Conservation (phyloP, 2,888 invertebrate species). For the Eristalis pertinax region DNA sequence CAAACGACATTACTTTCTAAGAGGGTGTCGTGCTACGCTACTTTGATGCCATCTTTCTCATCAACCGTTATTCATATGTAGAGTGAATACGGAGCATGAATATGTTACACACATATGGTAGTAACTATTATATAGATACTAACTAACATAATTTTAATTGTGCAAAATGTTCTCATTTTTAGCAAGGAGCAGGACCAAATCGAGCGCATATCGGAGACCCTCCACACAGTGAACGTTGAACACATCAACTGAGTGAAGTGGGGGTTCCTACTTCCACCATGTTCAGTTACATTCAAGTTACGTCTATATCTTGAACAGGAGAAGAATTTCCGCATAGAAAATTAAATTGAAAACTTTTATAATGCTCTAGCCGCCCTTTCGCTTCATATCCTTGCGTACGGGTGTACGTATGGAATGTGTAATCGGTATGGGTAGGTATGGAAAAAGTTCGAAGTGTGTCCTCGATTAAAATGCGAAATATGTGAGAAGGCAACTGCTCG, state of each 20-base stretch:
- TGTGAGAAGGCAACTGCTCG: conserved; percentile 50
- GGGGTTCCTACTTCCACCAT: not conserved
- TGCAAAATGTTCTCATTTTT: conserved; percentile 56
- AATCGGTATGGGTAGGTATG: conserved; percentile 18
- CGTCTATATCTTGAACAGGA: conserved; percentile 48
- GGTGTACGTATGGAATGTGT: conserved; percentile 18
- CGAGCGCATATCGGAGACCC: conserved; percentile 48
- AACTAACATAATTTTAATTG: conserved; percentile 70
- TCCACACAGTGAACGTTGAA: not conserved
- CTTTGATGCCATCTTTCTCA: conserved; percentile 12
- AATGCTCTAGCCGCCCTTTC: conserved; percentile 36
- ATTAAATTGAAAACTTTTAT: conserved; percentile 72
- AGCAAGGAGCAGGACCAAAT: conserved; percentile 16
- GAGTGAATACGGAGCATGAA: not conserved
- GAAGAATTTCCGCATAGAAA: conserved; percentile 68
- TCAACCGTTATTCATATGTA: conserved; percentile 28
- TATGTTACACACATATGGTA: conserved; percentile 28
- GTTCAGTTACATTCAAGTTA: conserved; percentile 16
- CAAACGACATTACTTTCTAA: conserved; percentile 14
- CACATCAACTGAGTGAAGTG: not conserved
- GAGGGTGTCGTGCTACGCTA: not conserved
- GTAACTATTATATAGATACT: conserved; percentile 34
- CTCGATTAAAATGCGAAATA: conserved; percentile 70
- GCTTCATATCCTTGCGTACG: conserved; percentile 33
- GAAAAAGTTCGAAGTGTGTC: conserved; percentile 69